Evolutionary conservation across 2,113 vertebrate genomes (phyloP), one percentile per base, ranked within the genome.

Genomic region (Sialia sialis): DNA sequence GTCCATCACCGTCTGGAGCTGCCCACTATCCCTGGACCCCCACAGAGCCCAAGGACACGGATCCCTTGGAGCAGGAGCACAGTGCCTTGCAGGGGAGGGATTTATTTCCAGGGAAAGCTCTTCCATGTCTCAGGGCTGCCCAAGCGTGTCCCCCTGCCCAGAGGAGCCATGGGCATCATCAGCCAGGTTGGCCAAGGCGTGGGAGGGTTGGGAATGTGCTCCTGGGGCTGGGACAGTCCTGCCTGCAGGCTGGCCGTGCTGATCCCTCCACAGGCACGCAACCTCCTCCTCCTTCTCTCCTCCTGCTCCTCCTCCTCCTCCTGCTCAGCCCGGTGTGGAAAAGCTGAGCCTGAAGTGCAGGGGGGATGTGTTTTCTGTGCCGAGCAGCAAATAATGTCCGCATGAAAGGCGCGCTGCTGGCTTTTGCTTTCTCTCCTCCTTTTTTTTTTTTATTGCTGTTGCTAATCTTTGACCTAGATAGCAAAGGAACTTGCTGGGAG

Each of bases 391-490:
- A 95, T 95, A 84, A 93, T 54, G 78, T 96, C 84, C 30, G 29
- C 93, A 91, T 93, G 90, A 95, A 74, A 77, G 87, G 51, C 70
- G 38, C 9, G 4, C 62, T 46, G 78, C 44, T 79, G 95, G 34
- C 70, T 93, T 87, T 87, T 85, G 60, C 92, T 94, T 91, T 92
- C 84, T 75, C 38, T 89, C 72, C 19, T 55, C 4, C 62, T 63
- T 38, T 36, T 91, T 43, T 84, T n/a, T 36, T 91, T 43, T 84
- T n/a, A 44, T 85, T 94, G 72, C 81, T 59, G 16, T 82, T 59
- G 69, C 69, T 94, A 95, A 89, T 95, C 93, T 95, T 91, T 96
- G 95, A 96, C 96, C 96, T 89, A 96, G 87, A 95, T 96, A 94
- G 54, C 19, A 27, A 63, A 49, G 66, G 39, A 91, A 79, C 49